Evolutionary conservation across 1,140 invertebrate species (phyloP), one percentile per base, ranked within the genome.

Genomic region (Pristionchus pacificus): DNA sequence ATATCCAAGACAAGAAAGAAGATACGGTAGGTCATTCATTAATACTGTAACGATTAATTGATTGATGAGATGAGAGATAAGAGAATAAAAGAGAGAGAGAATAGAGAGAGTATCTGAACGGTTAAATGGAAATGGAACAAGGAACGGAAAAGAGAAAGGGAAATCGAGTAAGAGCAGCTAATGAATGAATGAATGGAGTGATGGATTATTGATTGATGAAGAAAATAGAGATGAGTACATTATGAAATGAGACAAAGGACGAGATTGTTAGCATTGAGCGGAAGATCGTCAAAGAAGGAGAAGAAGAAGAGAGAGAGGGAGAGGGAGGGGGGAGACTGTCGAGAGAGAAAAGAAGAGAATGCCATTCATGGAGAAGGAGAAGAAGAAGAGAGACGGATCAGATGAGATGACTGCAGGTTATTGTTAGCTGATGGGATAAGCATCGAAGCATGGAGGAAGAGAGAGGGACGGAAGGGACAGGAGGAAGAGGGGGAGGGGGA

Each of bases 51-150:
- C n/a, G n/a, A n/a, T n/a, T n/a, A n/a, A n/a, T n/a, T n/a, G n/a
- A n/a, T 66, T 66, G 65, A 66, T 66, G 65, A 30, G 65, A 66
- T 57, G 27, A n/a, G n/a, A n/a, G n/a, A n/a, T n/a, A n/a, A n/a
- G n/a, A n/a, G n/a, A n/a, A n/a, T n/a, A n/a, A n/a, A n/a, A n/a
- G n/a, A n/a, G n/a, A n/a, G n/a, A n/a, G n/a, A n/a, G n/a, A n/a
- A n/a, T n/a, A n/a, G n/a, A n/a, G n/a, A n/a, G n/a, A n/a, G n/a
- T n/a, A n/a, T n/a, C n/a, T n/a, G n/a, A n/a, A n/a, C n/a, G n/a
- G n/a, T n/a, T n/a, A n/a, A n/a, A n/a, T n/a, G 65, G 38, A 66
- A 66, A 66, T 58, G 49, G 65, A 38, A 57, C 65, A 66, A 32
- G 33, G 63, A 65, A 65, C 33, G 57, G 59, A 58, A 66, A 66